Base-by-base conservation (phyloP, 2,797 vertebrate genomes). In the Myotis planiceps region DNA sequence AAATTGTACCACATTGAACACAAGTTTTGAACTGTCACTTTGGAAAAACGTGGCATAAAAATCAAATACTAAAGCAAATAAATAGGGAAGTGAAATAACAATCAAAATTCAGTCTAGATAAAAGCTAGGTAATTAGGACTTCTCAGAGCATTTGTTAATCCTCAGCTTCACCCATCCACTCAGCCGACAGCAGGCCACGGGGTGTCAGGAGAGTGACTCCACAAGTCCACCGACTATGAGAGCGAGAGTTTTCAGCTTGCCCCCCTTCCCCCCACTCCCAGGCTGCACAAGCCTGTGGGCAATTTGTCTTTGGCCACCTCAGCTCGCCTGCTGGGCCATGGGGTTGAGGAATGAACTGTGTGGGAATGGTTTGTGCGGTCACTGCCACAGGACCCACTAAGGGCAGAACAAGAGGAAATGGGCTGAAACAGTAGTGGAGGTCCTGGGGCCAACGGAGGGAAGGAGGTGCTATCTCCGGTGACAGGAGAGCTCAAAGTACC, bases 61-160 rank as follows among this genome's bases (percentile, higher is more conserved):
- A 66, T 42, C 45, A 68, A 89, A 87, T 55, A 80, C n/a, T 86
- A 66, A 87, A 87, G 75, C 72, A 84, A 95, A 88, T 58, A 63
- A 29, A 39, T 39, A 92, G 42, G 42, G 68, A 93, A 82, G 25
- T 69, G 7, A 79, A 65, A 39, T 68, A 53, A 65, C 27, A 53
- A 58, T 23, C 75, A 37, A 82, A 85, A 76, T 32, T n/a, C 32
- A 69, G 12, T 58, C 60, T 32, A 55, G 32, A 76, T 25, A 45
- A n/a, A 95, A 5, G 58, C 60, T 60, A 34, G 34, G 18, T 66
- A 29, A 63, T 39, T 63, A 32, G 79, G 65, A 63, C 23, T 69
- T 39, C 37, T 85, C n/a, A 39, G 21, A 19, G 53, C 25, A 55
- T 37, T 21, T 51, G 81, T 69, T 25, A 90, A 45, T 27, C 39